phyloP scores from a whole-genome alignment of 2,888 invertebrate species.

The Lycaena phlaeas region DNA sequence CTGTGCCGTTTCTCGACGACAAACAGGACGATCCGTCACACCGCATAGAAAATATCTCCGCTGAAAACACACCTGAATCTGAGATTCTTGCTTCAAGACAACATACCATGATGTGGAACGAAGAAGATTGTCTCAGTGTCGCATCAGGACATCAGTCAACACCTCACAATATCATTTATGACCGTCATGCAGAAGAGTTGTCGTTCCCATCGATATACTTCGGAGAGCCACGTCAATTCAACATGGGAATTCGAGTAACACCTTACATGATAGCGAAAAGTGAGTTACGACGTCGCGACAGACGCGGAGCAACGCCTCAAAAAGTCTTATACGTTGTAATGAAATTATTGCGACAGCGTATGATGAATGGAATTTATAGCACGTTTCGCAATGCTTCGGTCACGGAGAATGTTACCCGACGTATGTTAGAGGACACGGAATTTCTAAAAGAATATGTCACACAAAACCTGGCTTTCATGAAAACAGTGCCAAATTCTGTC shows the following conservation, averaged over 20 bases:
- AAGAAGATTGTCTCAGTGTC: slow-evolving; percentile 28
- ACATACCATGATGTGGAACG: slow-evolving; percentile 31
- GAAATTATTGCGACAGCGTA: slow-evolving; percentile 34
- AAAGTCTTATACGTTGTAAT: slow-evolving; percentile 40
- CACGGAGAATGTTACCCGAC: slow-evolving; percentile 26
- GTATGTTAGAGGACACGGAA: slow-evolving; percentile 27
- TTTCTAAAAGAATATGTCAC: slow-evolving; percentile 27
- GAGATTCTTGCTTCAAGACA: slow-evolving; percentile 27
- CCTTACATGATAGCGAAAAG: slow-evolving; percentile 36
- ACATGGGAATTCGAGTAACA: slow-evolving; percentile 28
- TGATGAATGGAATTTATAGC: slow-evolving; percentile 23
- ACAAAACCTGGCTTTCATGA: slow-evolving; percentile 33
- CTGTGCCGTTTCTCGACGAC: slow-evolving; percentile 18
- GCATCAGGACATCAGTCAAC: slow-evolving; percentile 28
- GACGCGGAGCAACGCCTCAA: slow-evolving; percentile 34
- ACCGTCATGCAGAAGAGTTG: slow-evolving; percentile 40
- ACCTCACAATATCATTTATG: slow-evolving; percentile 32
- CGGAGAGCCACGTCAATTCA: slow-evolving; percentile 30
- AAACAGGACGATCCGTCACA: slow-evolving; percentile 22
- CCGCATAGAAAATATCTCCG: slow-evolving; percentile 26
- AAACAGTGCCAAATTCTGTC: slow-evolving; percentile 36
- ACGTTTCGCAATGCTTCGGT: slow-evolving; percentile 25
- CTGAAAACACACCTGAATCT: slow-evolving; percentile 21
- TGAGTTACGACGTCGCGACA: slow-evolving; percentile 36
- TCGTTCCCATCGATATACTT: slow-evolving; percentile 43